phyloP scores from a whole-genome alignment of 37 sponge, comb jelly and placozoan species.

The Ianthella basta region DNA sequence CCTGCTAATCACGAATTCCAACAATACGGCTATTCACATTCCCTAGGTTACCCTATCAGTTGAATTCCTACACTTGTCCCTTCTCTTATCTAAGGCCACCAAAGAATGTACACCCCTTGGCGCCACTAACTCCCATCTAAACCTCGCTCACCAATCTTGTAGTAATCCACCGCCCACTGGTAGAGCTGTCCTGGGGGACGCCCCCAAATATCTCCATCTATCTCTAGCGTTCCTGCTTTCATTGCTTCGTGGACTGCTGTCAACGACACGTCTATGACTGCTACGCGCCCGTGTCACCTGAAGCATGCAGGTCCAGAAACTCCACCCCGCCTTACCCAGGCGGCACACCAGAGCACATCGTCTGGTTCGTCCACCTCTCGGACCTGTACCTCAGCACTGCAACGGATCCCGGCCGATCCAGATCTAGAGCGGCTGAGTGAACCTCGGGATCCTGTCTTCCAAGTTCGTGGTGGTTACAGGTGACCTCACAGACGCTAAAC shows the following conservation, averaged over 20 bases:
- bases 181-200: slow-evolving; percentile 5
- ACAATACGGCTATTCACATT: too few species aligned
- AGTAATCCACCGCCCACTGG: slow-evolving; percentile 14
- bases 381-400: slow-evolving; percentile 80
- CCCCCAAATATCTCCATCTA: background rate
- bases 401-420: slow-evolving; percentile 14
- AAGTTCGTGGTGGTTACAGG: slow-evolving; percentile 75
- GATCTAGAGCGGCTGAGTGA: slow-evolving; percentile 26
- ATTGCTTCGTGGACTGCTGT: background rate
- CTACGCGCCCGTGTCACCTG: background rate
- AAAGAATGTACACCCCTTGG: too few species aligned
- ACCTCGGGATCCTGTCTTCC: slow-evolving; percentile 23
- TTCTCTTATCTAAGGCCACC: too few species aligned
- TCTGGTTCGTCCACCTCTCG: slow-evolving; percentile 88
- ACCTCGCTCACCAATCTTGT: background rate
- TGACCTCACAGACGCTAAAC: slow-evolving; percentile 85
- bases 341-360: slow-evolving; percentile 47
- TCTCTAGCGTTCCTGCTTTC: slow-evolving; percentile 1
- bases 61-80: too few species aligned
- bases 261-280: slow-evolving; percentile 15
- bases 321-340: slow-evolving; percentile 54
- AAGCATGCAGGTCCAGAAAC: background rate
- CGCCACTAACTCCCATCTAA: too few species aligned
- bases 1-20: too few species aligned
- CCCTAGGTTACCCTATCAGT: too few species aligned